phyloP scores from a whole-genome alignment of 2,888 invertebrate genomes.

The Catocala fraxini region DNA sequence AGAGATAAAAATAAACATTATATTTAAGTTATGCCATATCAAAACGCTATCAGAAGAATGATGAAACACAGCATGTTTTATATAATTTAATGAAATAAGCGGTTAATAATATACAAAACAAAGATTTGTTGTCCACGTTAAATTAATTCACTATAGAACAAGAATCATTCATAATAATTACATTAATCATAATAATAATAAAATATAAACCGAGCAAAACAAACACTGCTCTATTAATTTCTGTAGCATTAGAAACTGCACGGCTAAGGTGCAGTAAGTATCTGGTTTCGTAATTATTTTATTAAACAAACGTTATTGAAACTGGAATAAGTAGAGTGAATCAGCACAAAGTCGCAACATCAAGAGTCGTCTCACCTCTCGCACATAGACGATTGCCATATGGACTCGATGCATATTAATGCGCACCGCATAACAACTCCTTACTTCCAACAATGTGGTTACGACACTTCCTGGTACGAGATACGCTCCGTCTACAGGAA shows the following conservation, averaged over 20 bases:
- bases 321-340: conserved; percentile 54
- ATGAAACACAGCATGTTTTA: background rate
- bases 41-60: background rate
- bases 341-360: conserved; percentile 53
- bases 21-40: background rate
- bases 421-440: conserved; percentile 70
- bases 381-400: conserved; percentile 56
- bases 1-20: conserved; percentile 2
- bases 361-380: conserved; percentile 58
- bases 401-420: conserved; percentile 78
- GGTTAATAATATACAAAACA: background rate
- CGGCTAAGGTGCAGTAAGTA: conserved; percentile 24
- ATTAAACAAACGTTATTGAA: conserved; percentile 47
- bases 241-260: conserved; percentile 19
- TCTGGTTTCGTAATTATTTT: conserved; percentile 48
- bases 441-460: conserved; percentile 69
- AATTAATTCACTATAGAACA: no score
- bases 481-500: conserved; percentile 44
- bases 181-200: background rate
- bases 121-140: no score
- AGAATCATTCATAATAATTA: no score
- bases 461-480: conserved; percentile 76
- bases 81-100: background rate
- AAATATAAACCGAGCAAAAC: background rate
- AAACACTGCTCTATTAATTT: background rate